A percentile compares a stretch with the other conserved stretches of the same genome.
Conservation (phyloP, 2,113 vertebrate species). For the Ophiodon elongatus region DNA sequence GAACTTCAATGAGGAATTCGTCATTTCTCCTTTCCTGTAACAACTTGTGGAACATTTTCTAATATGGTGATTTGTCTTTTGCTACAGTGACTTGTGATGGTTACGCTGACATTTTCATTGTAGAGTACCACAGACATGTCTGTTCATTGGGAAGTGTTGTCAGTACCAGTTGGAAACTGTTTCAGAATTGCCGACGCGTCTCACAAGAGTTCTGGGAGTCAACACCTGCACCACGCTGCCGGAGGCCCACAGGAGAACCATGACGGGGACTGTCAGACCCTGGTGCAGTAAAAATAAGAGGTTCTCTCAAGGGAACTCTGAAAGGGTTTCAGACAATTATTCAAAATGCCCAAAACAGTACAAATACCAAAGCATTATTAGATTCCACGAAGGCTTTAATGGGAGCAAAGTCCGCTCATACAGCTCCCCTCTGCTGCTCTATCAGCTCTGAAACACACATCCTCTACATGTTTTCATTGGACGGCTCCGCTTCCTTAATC, state of each 20-base stretch:
- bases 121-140: no score
- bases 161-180: neutral
- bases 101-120: neutral
- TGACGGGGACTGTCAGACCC: neutral
- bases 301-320: neutral
- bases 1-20: neutral
- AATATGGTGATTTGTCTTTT: no score
- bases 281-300: neutral
- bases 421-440: neutral
- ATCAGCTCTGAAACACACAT: slow-evolving; percentile 57
- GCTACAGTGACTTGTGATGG: no score
- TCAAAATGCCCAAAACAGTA: neutral
- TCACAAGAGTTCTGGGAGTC: no score
- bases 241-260: neutral
- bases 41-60: neutral
- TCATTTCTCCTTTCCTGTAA: neutral
- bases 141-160: no score
- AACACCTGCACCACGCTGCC: neutral
- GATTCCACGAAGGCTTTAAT: slow-evolving; percentile 28
- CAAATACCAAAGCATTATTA: slow-evolving; percentile 9
- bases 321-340: neutral
- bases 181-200: neutral
- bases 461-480: slow-evolving; percentile 68
- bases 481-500: slow-evolving; percentile 65
- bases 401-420: slow-evolving; percentile 23